Base-by-base conservation (phyloP, 2,888 invertebrate genomes). In the Coremacera marginata region DNA sequence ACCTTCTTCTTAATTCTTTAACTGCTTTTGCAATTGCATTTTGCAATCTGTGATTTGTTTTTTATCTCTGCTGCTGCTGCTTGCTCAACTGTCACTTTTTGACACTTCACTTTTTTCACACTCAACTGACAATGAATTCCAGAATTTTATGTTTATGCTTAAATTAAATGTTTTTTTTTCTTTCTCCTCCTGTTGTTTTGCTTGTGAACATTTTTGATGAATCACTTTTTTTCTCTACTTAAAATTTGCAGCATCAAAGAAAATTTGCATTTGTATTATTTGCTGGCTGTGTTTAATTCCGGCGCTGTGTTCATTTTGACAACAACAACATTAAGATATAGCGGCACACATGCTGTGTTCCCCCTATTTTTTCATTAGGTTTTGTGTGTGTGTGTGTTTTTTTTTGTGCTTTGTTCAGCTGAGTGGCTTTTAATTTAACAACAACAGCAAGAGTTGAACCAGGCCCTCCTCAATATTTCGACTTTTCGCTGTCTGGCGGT, bases 401-500 rank as follows among this genome's bases (percentile, higher is more conserved):
- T 9, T 55, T 70, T 19, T 55, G n/a, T 70, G 55, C 51, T 25
- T 4, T 27, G 51, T 51, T 25, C 65, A 34, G 55, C 67, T 67
- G 67, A 74, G 74, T 74, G 74, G 74, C 74, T 74, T 74, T 74
- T 74, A 74, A 74, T 74, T 74, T 74, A 67, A 74, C 65, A 37
- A 51, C 67, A 62, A 52, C 52, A 67, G 37, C 34, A 71, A 70
- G 34, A 70, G 8, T 25, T 22, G 11, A 57, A 49, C 60, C 31
- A 19, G 16, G 62, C 60, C 62, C 60, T 71, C 44, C 27, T 44
- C 55, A 52, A 55, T 52, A 37, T 55, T 31, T 55, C 60, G 49
- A 55, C 44, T 25, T 62, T 72, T 72, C 34, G 22, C 52, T 31
- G 31, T n/a, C 63, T 62, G 22, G 31, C 34, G 11, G 27, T 25